Percentiles rank a stretch among this genome's conserved stretches.
Conservation (phyloP, 2,113 vertebrate genomes). For the Callionymus lyra region DNA sequence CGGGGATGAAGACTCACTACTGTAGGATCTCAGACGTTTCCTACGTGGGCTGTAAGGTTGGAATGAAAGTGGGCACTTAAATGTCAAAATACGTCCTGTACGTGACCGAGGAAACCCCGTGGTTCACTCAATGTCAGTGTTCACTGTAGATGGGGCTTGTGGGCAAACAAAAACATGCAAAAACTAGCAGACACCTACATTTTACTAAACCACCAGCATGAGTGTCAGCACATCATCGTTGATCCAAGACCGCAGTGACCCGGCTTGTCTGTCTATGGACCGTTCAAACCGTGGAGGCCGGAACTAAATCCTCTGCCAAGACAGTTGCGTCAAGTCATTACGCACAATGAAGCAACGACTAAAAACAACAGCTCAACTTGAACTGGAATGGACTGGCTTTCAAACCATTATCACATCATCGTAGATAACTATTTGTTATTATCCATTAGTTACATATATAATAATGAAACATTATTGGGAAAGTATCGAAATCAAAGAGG, state of each 20-base stretch:
- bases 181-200: constrained; percentile 20
- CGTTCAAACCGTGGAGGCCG: too few relatives aligned
- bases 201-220: constrained; percentile 21
- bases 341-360: too few relatives aligned
- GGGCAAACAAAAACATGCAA: constrained; percentile 16
- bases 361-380: too few relatives aligned
- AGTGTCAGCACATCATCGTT: constrained; percentile 25
- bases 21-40: not conserved
- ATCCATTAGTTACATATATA: too few relatives aligned
- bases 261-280: not conserved
- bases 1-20: too few relatives aligned
- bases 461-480: too few relatives aligned
- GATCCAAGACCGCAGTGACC: constrained; percentile 20
- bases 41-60: constrained; percentile 12
- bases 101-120: constrained; percentile 51
- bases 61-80: constrained; percentile 5
- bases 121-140: constrained; percentile 29
- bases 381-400: too few relatives aligned
- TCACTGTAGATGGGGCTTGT: constrained; percentile 22
- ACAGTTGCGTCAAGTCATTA: too few relatives aligned
- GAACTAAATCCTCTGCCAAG: too few relatives aligned
- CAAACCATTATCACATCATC: too few relatives aligned
- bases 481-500: too few relatives aligned
- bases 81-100: constrained; percentile 33
- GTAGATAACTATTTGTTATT: too few relatives aligned